Evolutionary conservation across 2,113 vertebrate species (phyloP).

Genomic region (Cettia cetti): DNA sequence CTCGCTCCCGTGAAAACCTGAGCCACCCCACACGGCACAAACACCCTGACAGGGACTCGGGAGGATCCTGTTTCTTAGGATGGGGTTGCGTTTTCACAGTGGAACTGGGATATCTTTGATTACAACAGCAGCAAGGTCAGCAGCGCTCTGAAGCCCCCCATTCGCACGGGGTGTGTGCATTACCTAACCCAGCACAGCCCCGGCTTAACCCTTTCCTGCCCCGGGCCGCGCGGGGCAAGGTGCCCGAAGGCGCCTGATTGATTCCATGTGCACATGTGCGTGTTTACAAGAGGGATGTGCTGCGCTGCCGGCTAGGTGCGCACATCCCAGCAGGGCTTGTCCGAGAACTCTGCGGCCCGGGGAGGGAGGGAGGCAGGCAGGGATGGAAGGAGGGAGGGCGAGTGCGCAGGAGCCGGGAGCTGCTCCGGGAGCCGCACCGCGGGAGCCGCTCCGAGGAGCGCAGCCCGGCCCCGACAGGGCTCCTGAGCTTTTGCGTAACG

Average conservation of each 20-base stretch:
- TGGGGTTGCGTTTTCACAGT: background rate
- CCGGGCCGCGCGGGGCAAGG: background rate
- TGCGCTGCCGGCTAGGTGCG: background rate
- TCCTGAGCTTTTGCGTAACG: slow-evolving; percentile 32
- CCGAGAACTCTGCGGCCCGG: background rate
- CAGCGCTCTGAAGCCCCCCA: background rate
- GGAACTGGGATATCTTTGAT: background rate
- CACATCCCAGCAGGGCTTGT: background rate
- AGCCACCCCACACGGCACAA: background rate
- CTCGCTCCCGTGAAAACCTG: background rate
- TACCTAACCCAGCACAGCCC: background rate
- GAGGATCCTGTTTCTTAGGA: background rate
- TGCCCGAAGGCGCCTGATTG: background rate
- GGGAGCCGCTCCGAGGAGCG: background rate
- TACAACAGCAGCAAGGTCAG: slow-evolving; percentile 26
- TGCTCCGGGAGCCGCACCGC: background rate
- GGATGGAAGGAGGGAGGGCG: background rate
- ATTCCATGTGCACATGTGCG: slow-evolving; percentile 5
- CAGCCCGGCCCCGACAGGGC: background rate
- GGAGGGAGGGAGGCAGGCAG: background rate
- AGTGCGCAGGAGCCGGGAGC: background rate
- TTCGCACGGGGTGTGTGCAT: background rate
- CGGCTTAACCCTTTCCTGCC: slow-evolving; percentile 19
- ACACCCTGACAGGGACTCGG: background rate
- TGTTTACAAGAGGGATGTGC: background rate